These are phyloP conservation scores for Emydocephalus ijimae DNA, from an alignment of 2,113 vertebrate genomes.

Conservation along the genomic window DNA sequence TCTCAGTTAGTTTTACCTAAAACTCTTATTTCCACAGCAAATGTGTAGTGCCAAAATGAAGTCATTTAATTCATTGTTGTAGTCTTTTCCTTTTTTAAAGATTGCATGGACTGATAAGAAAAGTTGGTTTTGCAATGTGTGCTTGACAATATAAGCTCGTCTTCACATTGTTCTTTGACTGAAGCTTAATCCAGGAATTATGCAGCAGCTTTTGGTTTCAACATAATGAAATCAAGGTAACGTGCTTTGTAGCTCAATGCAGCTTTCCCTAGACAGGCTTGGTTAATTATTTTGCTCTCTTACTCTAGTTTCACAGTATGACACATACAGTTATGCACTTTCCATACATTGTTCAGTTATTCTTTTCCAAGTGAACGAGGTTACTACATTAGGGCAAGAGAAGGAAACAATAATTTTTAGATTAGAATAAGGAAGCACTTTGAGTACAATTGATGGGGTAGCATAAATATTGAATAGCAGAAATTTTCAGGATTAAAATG, in stretches of 20 bases:
- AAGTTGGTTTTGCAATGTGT: conserved; percentile 16
- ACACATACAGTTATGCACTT: not conserved
- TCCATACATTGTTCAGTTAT: not conserved
- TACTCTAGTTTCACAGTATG: not conserved
- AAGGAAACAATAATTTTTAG: not conserved
- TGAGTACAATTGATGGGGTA: not conserved
- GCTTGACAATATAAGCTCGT: not conserved
- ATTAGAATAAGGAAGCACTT: not conserved
- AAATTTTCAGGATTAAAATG: not conserved
- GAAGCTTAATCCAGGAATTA: not conserved
- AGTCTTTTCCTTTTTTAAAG: not conserved
- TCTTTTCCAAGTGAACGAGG: not conserved
- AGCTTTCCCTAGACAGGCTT: not conserved
- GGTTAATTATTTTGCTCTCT: not conserved
- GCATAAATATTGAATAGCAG: not conserved
- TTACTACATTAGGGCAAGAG: not conserved
- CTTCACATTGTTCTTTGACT: conserved; percentile 16
- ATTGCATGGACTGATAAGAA: conserved; percentile 13
- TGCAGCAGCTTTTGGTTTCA: not conserved
- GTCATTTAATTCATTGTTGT: conserved; percentile 42
- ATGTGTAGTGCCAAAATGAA: conserved; percentile 28
- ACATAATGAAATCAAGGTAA: not conserved
- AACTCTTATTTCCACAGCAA: conserved; percentile 39
- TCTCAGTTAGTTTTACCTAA: conserved; percentile 37
- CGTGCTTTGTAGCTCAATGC: not conserved